Evolutionary conservation across 2,113 vertebrate species (phyloP), one percentile per base, ranked within the genome.

Genomic region (Cyprinodon tularosa): DNA sequence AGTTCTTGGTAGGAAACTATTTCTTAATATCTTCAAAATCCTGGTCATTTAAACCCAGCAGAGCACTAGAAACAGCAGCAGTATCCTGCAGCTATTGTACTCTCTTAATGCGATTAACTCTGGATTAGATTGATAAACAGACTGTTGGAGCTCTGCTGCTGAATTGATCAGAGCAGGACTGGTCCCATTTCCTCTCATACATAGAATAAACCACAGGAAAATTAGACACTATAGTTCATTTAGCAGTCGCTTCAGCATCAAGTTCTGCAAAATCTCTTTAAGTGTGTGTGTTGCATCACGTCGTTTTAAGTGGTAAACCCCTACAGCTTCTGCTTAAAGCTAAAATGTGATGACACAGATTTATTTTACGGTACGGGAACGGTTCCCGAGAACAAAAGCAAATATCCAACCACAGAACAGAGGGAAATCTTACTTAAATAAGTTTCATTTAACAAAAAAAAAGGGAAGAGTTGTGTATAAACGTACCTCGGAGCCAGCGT

Each of bases 401-500:
- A 13, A 50, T 14, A 12, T 15, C 3, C 48, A 12, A 50, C 48
- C 48, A 29, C 17, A 13, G 14, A 62, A 14, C 13, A 9, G n/a
- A 17, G 14, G 13, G 60, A 15, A 53, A 15, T 14, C 0, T 53
- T 17, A 15, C 17, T 17, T 14, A 4, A 20, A 2, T 15, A 15
- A 20, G 50, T 15, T 20, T 53, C 0, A 20, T 53, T 53, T 53
- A 20, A 53, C 14, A 47, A 53, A 20, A 53, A 53, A 44, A 36
- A 44, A 38, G 38, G 61, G 73, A 36, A 70, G n/a, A 1, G 20
- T 10, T 11, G 44, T 0, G 38, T n/a, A 20, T 71, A 0, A 59
- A 69, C 93, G 95, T 80, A 99, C 98, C 98, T 96, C 98, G 92
- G 48, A 98, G 96, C 97, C 97, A 99, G 36, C 96, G 96, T 65